Evolutionary conservation across 2,113 vertebrate species (phyloP).

Genomic region (Panthera tigris): DNA sequence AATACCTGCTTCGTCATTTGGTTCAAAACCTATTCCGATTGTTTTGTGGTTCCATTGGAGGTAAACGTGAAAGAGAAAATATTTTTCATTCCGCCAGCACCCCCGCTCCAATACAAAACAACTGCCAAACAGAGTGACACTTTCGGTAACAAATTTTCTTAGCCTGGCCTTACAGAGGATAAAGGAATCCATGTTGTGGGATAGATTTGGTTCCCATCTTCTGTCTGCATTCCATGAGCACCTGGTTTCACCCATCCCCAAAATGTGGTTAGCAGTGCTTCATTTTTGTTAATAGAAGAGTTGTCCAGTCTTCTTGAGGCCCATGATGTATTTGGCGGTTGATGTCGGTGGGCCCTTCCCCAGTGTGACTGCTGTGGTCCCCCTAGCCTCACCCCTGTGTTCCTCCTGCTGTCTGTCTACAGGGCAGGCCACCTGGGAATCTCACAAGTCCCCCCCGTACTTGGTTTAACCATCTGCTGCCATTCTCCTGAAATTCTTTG

Average conservation of each 20-base stretch:
- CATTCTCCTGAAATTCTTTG: not conserved
- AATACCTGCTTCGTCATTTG: conserved; percentile 34
- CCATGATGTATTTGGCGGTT: not conserved
- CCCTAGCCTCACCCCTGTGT: not conserved
- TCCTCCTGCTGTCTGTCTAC: not conserved
- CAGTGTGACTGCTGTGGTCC: too few relatives aligned
- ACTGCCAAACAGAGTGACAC: not conserved
- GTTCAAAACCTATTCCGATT: conserved; percentile 51
- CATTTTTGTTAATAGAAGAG: not conserved
- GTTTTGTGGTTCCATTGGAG: not conserved
- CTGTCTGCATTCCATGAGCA: not conserved
- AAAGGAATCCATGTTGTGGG: not conserved
- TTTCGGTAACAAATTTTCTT: not conserved
- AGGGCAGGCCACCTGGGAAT: not conserved
- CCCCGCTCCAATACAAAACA: not conserved
- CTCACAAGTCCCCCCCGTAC: fast-evolving
- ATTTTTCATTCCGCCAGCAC: fast-evolving
- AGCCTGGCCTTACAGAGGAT: not conserved
- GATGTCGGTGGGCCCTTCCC: not conserved
- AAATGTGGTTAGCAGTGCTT: not conserved
- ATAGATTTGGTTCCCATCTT: not conserved
- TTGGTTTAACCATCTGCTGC: not conserved
- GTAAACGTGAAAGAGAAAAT: not conserved
- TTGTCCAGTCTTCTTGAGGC: not conserved
- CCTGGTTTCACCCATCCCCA: not conserved